Evolutionary conservation across 2,888 invertebrate genomes (phyloP).

Genomic region (Drosophila emarginata): DNA sequence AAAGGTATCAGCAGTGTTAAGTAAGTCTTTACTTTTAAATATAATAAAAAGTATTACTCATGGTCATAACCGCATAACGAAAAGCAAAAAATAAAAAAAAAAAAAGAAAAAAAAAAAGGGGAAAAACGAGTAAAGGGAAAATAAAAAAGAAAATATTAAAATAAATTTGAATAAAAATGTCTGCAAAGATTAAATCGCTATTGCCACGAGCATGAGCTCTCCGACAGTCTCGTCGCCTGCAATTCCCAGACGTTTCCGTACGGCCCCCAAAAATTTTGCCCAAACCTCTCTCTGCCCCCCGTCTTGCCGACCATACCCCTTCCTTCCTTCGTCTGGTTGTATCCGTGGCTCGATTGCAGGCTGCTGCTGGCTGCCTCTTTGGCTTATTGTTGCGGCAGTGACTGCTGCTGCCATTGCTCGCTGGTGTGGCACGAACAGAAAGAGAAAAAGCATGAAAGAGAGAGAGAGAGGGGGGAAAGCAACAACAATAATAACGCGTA

Average conservation of each 20-base stretch:
- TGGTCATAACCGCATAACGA: background rate
- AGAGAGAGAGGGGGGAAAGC: background rate
- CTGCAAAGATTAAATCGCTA: conserved; percentile 78
- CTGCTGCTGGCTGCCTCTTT: conserved; percentile 28
- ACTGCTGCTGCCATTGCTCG: conserved; percentile 25
- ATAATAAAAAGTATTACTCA: conserved; percentile 7
- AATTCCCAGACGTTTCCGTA: conserved; percentile 66
- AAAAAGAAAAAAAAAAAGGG: background rate
- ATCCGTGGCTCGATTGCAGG: conserved; percentile 33
- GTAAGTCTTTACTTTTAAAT: background rate
- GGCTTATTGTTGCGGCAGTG: conserved; percentile 64
- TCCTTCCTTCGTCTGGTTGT: too few relatives aligned
- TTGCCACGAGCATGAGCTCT: conserved; percentile 46
- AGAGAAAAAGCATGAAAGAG: conserved; percentile 6
- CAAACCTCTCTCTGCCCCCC: background rate
- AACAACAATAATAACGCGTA: conserved; percentile 67
- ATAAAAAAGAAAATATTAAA: conserved; percentile 62
- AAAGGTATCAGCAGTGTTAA: background rate
- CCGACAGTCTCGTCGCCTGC: conserved; percentile 60
- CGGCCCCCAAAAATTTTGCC: background rate
- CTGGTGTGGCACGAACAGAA: conserved; percentile 47
- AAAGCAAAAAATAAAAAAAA: background rate
- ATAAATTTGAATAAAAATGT: conserved; percentile 77
- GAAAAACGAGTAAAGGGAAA: background rate
- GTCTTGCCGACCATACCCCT: background rate